Evolutionary conservation across 2,888 invertebrate species (phyloP), one percentile per base, ranked within the genome.

Genomic region (Horisme vitalbata): DNA sequence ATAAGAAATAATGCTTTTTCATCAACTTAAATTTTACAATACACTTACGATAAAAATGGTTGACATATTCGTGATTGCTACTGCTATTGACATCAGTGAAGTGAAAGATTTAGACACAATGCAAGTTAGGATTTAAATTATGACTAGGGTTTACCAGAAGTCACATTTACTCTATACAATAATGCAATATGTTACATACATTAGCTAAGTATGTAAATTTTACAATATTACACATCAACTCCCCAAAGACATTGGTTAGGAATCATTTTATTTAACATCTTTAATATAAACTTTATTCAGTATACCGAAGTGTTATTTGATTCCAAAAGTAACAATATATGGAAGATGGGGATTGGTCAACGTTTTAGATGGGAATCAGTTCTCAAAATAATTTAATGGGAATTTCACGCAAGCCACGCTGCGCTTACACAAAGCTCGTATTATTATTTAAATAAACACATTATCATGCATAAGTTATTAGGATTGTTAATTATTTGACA

Each of bases 401-500:
- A 45, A 43, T 38, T 45, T 41, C 35, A 45, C 44, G 53, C 52
- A 48, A 37, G 49, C 45, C 35, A 32, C 30, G 48, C 38, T 32
- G 57, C 52, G 53, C 45, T 45, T 26, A 46, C 48, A 45, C 47
- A 48, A 57, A 56, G 56, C 58, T 56, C 56, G 20, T 48, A 36
- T 53, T 49, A 47, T 45, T 52, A 45, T 34, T 11, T 35, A 44
- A 47, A 52, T 38, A 64, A 63, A 67, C 57, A 61, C 53, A 57
- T 55, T 41, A 60, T 46, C 57, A 62, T 49, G 58, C 66, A 68
- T 63, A 64, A 52, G 64, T 63, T 67, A 67, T 63, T 67, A 68
- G 61, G 64, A 65, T 65, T 71, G 65, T 71, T 67, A 55, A 51
- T 54, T 37, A 59, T 64, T 63, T 63, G 57, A 63, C 63, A 66